phyloP scores from a whole-genome alignment of 2,888 invertebrate species.

The Yponomeuta malinellus region DNA sequence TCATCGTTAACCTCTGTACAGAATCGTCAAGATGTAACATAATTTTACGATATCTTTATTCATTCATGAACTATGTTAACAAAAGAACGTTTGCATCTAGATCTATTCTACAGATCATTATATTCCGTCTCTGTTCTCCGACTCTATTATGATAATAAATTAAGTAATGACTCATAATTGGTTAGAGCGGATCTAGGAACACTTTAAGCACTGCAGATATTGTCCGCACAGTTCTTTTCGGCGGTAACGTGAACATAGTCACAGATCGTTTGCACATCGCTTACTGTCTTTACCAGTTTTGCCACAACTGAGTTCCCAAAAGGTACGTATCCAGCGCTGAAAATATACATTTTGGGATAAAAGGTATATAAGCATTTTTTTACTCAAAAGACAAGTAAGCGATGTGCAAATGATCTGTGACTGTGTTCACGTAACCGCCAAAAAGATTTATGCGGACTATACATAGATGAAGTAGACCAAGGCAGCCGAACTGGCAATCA shows the following conservation, averaged over 20 bases:
- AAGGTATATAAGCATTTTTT: conserved; percentile 31
- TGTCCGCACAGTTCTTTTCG: too few species aligned
- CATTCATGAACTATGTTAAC: conserved; percentile 8
- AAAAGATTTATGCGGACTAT: too few species aligned
- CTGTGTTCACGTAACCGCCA: too few species aligned
- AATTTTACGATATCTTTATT: neutral
- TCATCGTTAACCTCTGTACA: neutral
- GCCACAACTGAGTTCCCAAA: conserved; percentile 26
- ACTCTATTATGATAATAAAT: conserved; percentile 1
- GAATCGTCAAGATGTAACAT: neutral
- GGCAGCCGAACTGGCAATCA: too few species aligned
- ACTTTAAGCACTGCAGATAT: neutral
- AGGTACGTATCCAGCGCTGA: conserved; percentile 34
- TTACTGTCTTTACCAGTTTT: too few species aligned
- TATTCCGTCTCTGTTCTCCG: conserved; percentile 38
- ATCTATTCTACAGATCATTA: conserved; percentile 26
- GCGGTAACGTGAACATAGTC: too few species aligned
- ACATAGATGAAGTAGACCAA: too few species aligned
- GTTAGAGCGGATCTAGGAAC: neutral
- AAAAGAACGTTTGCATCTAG: neutral
- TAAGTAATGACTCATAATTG: neutral
- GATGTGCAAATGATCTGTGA: too few species aligned
- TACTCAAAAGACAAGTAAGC: too few species aligned
- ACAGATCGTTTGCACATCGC: too few species aligned
- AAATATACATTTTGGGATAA: conserved; percentile 36